Evolutionary conservation across 2,797 vertebrate species (phyloP).

Genomic region (Ctenopoma multispine): DNA sequence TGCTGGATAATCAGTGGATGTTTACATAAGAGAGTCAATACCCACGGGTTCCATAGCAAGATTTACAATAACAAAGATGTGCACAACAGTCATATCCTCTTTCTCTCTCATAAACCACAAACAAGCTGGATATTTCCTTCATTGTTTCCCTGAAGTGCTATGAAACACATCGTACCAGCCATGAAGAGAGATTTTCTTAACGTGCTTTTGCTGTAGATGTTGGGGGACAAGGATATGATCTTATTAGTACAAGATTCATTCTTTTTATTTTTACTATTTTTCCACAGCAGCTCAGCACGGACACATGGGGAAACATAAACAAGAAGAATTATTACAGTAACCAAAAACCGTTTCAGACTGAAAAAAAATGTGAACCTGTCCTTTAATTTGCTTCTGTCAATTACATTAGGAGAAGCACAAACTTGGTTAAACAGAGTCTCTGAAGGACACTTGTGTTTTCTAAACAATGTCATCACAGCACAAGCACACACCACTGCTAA

Average conservation of each 20-base stretch:
- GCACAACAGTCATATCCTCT: conserved; percentile 42
- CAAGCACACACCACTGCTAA: conserved; percentile 56
- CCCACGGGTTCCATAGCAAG: conserved; percentile 65
- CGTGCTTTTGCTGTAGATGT: background rate
- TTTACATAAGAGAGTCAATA: conserved; percentile 84
- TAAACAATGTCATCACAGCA: conserved; percentile 13
- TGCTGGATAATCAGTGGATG: conserved; percentile 80
- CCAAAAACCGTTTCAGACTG: background rate
- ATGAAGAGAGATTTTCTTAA: background rate
- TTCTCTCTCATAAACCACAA: conserved; percentile 16
- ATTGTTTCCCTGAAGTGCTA: background rate
- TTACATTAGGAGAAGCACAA: background rate
- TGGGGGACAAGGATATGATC: background rate
- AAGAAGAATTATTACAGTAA: background rate
- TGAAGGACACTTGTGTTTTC: conserved; percentile 50
- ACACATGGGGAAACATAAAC: background rate
- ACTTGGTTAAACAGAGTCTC: conserved; percentile 37
- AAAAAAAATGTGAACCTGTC: background rate
- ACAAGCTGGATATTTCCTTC: conserved; percentile 11
- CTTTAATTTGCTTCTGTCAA: conserved; percentile 11
- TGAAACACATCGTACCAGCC: background rate
- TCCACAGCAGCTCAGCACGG: background rate
- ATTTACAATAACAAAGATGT: conserved; percentile 73
- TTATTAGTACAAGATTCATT: background rate
- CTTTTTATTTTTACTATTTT: background rate